phyloP scores from a whole-genome alignment of 2,888 invertebrate genomes.

The Ophion slaviceki region DNA sequence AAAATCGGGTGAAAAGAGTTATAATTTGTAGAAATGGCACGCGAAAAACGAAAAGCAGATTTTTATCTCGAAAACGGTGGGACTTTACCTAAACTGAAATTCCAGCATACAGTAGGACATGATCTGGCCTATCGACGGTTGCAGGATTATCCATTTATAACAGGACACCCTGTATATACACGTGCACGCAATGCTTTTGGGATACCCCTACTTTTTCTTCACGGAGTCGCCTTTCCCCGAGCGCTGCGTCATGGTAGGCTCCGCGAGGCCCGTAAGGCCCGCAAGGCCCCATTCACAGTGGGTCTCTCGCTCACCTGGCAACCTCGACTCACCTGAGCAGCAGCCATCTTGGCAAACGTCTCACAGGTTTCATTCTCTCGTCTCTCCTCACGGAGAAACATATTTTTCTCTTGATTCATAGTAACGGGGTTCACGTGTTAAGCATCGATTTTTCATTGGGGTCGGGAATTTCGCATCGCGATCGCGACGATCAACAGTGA shows the following conservation, averaged over 20 bases:
- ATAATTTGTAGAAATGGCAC: too few species aligned
- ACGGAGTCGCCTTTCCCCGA: slow-evolving; percentile 56
- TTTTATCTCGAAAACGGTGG: too few species aligned
- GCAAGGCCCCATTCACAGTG: slow-evolving; percentile 60
- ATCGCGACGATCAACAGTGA: neutral
- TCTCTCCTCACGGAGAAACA: slow-evolving; percentile 34
- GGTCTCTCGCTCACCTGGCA: slow-evolving; percentile 70
- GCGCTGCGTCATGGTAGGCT: slow-evolving; percentile 13
- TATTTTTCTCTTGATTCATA: slow-evolving; percentile 33
- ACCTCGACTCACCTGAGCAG: slow-evolving; percentile 71
- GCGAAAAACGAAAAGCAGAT: neutral
- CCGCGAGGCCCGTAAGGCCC: slow-evolving; percentile 37
- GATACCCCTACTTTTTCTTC: slow-evolving; percentile 49
- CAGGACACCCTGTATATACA: neutral
- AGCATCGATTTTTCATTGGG: slow-evolving; percentile 6
- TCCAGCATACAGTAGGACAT: too few species aligned
- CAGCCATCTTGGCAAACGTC: slow-evolving; percentile 75
- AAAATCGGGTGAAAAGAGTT: too few species aligned
- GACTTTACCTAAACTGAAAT: too few species aligned
- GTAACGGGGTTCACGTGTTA: neutral
- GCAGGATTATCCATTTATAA: too few species aligned
- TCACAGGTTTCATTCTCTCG: slow-evolving; percentile 60
- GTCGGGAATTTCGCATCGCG: neutral
- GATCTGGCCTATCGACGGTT: too few species aligned
- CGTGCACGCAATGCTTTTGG: slow-evolving; percentile 10